phyloP scores from a whole-genome alignment of 1,140 invertebrate species.

The Arctopsyche grandis region DNA sequence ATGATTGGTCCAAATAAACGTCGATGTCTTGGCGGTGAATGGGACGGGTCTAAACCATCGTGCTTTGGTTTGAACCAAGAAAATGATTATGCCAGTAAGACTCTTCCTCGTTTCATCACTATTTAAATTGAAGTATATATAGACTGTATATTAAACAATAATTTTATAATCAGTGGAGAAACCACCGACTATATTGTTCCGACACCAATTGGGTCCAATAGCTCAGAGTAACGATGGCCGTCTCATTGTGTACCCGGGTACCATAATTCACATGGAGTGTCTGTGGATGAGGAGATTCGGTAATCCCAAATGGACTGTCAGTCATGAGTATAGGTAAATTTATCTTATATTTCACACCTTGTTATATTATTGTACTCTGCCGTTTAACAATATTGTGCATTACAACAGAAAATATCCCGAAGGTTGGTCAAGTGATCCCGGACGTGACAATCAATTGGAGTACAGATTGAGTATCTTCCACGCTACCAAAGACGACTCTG shows the following conservation, averaged over 20 bases:
- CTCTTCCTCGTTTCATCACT: neutral
- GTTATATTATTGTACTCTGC: neutral
- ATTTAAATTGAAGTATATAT: constrained; percentile 1
- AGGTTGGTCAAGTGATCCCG: constrained; percentile 84
- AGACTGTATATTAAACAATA: neutral
- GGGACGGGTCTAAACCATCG: constrained; percentile 80
- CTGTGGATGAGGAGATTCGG: constrained; percentile 86
- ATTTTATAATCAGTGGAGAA: constrained; percentile 76
- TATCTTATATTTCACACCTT: neutral
- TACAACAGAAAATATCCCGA: constrained; percentile 76
- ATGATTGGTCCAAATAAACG: constrained; percentile 71
- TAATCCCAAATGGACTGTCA: constrained; percentile 84
- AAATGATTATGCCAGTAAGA: constrained; percentile 83
- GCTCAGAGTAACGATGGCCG: constrained; percentile 88
- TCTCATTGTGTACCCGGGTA: constrained; percentile 85
- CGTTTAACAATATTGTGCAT: neutral
- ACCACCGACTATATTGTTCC: constrained; percentile 84
- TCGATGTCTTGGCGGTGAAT: constrained; percentile 78
- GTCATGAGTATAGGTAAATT: constrained; percentile 71
- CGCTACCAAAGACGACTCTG: constrained; percentile 82
- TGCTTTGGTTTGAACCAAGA: constrained; percentile 86
- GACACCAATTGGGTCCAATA: constrained; percentile 82
- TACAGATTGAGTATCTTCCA: constrained; percentile 84
- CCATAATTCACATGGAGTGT: constrained; percentile 87
- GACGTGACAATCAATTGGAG: constrained; percentile 80